Base-by-base conservation (phyloP, 2,113 vertebrate species). In the human region DNA sequence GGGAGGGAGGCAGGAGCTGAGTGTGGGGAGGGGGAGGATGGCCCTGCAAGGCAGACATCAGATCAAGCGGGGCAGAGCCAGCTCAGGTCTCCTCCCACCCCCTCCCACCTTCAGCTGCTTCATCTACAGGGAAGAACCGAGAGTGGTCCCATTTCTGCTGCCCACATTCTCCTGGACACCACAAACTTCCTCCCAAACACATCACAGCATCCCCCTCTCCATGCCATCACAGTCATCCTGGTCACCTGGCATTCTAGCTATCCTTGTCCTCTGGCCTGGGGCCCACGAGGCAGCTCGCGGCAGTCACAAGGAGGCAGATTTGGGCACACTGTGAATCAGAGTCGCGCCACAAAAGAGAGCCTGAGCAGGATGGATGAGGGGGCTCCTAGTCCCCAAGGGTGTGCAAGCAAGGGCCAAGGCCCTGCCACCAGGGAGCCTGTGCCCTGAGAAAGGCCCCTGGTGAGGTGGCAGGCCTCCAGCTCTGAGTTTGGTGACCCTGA, bases 61-160 rank as follows among this genome's bases (percentile, higher is more conserved):
- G 61, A 75, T 25, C 16, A 13, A 45, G 48, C n/a, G 6, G 16
- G 0, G 1, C 0, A 76, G 79, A 55, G 79, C 11, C 30, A 30
- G n/a, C 43, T n/a, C n/a, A 25, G 50, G 52, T 66, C 52, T 48
- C 20, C 78, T 66, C 27, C 22, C 6, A 0, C 2, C 50, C 18
- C 27, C n/a, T n/a, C 68, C 76, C 68, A 50, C 61, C 48, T 81
- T 40, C 83, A 2, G 48, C 57, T 50, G 5, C 73, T 30, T 90
- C 57, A 5, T 32, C 43, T 10, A 38, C 35, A 16, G 1, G 13
- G 52, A 13, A 89, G 70, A 83, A 57, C 40, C 64, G 27, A 17
- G 1, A 23, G 52, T 0, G 11, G 18, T 64, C 52, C 90, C 66
- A 10, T 3, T 30, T 30, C 45, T 57, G 20, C 0, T 3, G 10